Conservation (phyloP, 2,797 vertebrate species). For the Pelobates cultripes region DNA sequence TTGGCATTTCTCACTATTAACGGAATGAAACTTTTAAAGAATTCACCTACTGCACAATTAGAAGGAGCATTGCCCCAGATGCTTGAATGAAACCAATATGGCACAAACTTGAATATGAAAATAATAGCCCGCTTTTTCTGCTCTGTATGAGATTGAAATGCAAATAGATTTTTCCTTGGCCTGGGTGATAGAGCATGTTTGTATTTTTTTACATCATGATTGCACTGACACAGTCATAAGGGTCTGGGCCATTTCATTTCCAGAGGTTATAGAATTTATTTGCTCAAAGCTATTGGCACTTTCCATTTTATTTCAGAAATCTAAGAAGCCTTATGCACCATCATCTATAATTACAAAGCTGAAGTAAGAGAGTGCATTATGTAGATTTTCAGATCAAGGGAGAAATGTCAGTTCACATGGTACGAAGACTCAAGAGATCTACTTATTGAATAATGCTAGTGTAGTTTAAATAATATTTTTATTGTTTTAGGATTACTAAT, state of each 20-base stretch:
- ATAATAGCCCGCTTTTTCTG: constrained; percentile 37
- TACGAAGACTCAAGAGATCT: too few species aligned
- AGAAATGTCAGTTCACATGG: too few species aligned
- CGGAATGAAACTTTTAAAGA: constrained; percentile 47
- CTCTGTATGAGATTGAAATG: constrained; percentile 36
- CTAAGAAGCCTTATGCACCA: not conserved
- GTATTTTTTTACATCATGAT: constrained; percentile 20
- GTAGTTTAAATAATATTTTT: too few species aligned
- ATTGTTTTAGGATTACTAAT: too few species aligned
- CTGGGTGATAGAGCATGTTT: constrained; percentile 8
- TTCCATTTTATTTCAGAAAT: not conserved
- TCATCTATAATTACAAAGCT: not conserved
- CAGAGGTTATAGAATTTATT: constrained; percentile 26
- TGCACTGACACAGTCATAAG: constrained; percentile 15
- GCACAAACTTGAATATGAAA: constrained; percentile 10
- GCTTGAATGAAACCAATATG: constrained; percentile 34
- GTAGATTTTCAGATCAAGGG: too few species aligned
- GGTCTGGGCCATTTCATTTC: constrained; percentile 12
- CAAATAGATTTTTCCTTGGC: constrained; percentile 37
- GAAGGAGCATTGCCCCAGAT: constrained; percentile 17
- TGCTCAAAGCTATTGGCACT: constrained; percentile 8
- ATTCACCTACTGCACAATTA: constrained; percentile 42
- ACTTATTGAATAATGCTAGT: too few species aligned
- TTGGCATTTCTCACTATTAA: constrained; percentile 47
- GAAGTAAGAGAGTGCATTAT: not conserved